Conservation (phyloP, 2,113 vertebrate genomes). For the Gracilinanus agilis region DNA sequence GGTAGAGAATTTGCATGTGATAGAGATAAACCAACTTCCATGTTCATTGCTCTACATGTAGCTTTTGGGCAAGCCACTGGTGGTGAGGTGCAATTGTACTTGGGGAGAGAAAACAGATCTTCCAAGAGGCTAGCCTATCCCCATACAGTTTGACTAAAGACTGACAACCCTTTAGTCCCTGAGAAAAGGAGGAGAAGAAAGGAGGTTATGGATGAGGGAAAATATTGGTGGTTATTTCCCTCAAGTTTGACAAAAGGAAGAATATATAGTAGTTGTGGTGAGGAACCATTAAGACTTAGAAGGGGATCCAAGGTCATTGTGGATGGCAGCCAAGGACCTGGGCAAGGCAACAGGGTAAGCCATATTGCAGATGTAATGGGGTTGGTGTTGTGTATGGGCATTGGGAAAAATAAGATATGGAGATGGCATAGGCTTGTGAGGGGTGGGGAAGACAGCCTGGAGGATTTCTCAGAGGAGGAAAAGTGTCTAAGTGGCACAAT, state of each 20-base stretch:
- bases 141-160: neutral
- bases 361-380: neutral
- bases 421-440: neutral
- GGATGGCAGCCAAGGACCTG: neutral
- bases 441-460: neutral
- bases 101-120: neutral
- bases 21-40: neutral
- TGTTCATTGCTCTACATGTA: neutral
- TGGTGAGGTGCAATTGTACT: neutral
- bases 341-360: neutral
- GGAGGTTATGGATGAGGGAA: neutral
- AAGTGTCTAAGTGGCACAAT: neutral
- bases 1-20: neutral
- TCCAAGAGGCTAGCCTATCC: neutral
- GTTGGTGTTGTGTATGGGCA: neutral
- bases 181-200: neutral
- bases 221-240: neutral
- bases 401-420: neutral
- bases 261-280: neutral
- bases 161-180: neutral
- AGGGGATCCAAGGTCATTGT: neutral
- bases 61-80: neutral
- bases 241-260: neutral
- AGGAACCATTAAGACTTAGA: neutral
- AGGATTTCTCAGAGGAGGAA: neutral